Evolutionary conservation across 2,888 invertebrate genomes (phyloP), one percentile per base, ranked within the genome.

Genomic region (Julus scandinavius): DNA sequence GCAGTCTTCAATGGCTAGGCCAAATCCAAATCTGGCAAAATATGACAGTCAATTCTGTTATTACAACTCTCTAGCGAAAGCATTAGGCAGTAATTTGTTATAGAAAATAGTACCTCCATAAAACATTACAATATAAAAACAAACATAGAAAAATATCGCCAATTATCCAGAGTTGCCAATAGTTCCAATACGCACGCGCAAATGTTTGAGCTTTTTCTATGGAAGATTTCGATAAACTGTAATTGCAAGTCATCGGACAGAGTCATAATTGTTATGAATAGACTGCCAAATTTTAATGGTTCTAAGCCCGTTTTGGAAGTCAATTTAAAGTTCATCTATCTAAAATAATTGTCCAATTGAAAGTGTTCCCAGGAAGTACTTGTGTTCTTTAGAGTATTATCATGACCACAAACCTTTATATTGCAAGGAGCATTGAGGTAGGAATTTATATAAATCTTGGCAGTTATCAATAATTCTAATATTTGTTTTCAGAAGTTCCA

Each of bases 51-150:
- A 72, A 72, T 29, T 72, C 11, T 29, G 80, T 80, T 80, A 80
- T 80, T 80, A 80, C 9, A 80, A 80, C 29, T 6, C 38, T 13
- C 80, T 80, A 80, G 80, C 80, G 38, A 80, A 80, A 80, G 80
- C 80, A 80, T 13, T 80, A 80, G 80, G 80, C 80, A 80, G 38
- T 13, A 11, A 80, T 80, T 38, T 38, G 0, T 38, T 38, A 38
- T 80, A 72, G 29, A 38, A 38, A 80, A 80, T 38, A 29, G 38
- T 38, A 80, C 13, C 38, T 80, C 38, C 29, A 80, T 29, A 29
- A 80, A 72, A 80, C 80, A 38, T 80, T 38, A 80, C 80, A 80
- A 80, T 80, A 80, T 80, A 80, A 80, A 80, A 80, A 72, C 63
- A 72, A 80, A 80, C 80, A 80, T 80, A 29, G 11, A 72, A 80